Percentiles rank a stretch among this genome's conserved stretches.
Conservation (phyloP, 53 echinoderm and acorn worm genomes). For the Apostichopus leukothele region DNA sequence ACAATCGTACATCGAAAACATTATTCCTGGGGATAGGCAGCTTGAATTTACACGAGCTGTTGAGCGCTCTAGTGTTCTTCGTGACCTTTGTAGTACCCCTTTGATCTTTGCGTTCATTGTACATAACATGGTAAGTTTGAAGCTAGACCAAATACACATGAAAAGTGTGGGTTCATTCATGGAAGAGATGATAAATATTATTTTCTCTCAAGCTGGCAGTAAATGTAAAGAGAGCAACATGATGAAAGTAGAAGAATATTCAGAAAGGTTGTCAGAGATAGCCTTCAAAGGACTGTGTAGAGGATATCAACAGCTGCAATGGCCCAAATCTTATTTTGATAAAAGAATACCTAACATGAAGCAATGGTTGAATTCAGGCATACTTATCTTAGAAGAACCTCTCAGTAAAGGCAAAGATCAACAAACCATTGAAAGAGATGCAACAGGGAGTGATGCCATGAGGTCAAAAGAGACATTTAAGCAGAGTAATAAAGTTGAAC, state of each 20-base stretch:
- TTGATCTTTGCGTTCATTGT: neutral
- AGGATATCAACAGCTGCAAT: neutral
- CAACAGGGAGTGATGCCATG: no score
- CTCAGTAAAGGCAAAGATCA: neutral
- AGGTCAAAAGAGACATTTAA: no score
- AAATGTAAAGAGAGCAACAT: no score
- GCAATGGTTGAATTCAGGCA: neutral
- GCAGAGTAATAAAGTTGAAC: no score
- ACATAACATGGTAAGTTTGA: neutral
- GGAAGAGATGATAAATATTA: neutral
- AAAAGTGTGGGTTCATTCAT: neutral
- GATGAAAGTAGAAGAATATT: no score
- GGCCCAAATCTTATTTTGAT: neutral
- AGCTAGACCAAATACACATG: neutral
- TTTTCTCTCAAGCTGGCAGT: neutral
- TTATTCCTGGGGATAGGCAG: neutral
- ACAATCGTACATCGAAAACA: neutral
- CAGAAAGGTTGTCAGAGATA: neutral
- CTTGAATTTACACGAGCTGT: neutral
- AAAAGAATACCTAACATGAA: neutral
- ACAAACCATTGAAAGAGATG: neutral
- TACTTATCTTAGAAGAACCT: neutral
- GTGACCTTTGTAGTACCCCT: neutral
- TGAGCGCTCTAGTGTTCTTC: neutral
- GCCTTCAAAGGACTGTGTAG: neutral